A percentile compares a stretch with the other conserved stretches of the same genome.
These are phyloP conservation scores for Drosophila anceps DNA, from an alignment of 2,888 invertebrate genomes.

Conservation along the genomic window DNA sequence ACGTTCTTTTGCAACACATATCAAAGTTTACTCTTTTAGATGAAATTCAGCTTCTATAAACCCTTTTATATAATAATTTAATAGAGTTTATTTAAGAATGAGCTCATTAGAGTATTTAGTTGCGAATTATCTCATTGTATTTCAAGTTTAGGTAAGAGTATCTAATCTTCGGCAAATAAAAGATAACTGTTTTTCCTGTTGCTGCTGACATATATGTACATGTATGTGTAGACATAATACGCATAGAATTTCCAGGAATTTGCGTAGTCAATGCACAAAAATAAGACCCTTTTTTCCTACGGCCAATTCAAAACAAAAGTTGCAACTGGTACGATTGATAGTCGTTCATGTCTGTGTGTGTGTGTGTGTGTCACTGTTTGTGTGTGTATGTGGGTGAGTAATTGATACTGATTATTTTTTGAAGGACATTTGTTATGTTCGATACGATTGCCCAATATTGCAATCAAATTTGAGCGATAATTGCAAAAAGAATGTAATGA, in stretches of 20 bases:
- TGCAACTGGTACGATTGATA: conserved; percentile 43
- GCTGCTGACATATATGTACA: conserved; percentile 3
- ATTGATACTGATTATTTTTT: conserved; percentile 74
- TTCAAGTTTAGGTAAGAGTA: not conserved
- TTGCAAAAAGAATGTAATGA: conserved; percentile 39
- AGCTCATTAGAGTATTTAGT: not conserved
- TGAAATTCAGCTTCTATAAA: not conserved
- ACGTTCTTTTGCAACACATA: not conserved
- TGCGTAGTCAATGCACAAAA: conserved; percentile 1
- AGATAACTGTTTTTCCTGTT: not conserved
- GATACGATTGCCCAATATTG: conserved; percentile 61
- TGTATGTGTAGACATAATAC: conserved; percentile 3
- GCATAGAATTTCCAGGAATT: conserved; percentile 14
- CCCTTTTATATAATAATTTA: conserved; percentile 4
- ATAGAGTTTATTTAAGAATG: not conserved
- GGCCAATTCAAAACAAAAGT: conserved; percentile 2
- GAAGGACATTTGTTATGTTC: conserved; percentile 68
- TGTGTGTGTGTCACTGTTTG: conserved; percentile 9
- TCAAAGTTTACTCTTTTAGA: not conserved
- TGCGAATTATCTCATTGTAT: conserved; percentile 1
- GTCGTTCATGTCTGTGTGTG: not conserved
- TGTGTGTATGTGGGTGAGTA: conserved; percentile 36
- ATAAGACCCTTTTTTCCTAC: not conserved
- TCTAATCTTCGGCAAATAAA: conserved; percentile 10
- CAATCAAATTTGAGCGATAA: conserved; percentile 35